phyloP scores from a whole-genome alignment of 1,140 invertebrate species.

The Drosophila prosaltans region DNA sequence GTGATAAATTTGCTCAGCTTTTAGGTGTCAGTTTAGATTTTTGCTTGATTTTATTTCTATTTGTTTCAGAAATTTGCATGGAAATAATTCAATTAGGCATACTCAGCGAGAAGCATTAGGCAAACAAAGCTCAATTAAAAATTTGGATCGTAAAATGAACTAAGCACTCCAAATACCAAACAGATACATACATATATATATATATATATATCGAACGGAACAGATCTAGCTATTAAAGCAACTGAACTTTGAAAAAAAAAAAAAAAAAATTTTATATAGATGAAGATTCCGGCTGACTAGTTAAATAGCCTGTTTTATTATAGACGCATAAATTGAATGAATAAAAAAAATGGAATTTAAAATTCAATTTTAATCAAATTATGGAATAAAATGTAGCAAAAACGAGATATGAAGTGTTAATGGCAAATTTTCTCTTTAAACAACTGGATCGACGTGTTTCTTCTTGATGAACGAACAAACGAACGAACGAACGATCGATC shows the following conservation, averaged over 20 bases:
- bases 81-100: conserved; percentile 74
- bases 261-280: conserved; percentile 7
- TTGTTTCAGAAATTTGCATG: conserved; percentile 58
- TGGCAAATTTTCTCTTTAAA: conserved; percentile 58
- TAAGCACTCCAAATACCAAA: conserved; percentile 6
- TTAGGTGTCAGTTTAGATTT: conserved; percentile 50
- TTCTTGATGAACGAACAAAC: no score
- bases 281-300: not conserved
- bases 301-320: conserved; percentile 63
- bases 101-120: conserved; percentile 37
- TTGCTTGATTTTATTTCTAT: conserved; percentile 24
- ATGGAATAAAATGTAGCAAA: conserved; percentile 10
- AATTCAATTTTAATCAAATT: conserved; percentile 37
- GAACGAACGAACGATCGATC: no score
- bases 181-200: no score
- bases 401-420: conserved; percentile 59
- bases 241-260: conserved; percentile 45
- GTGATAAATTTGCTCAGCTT: conserved; percentile 50
- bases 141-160: conserved; percentile 39
- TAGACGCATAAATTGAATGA: conserved; percentile 32
- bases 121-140: conserved; percentile 60
- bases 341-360: conserved; percentile 46
- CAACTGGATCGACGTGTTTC: not conserved
- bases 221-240: conserved; percentile 26
- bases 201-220: not conserved